Percentiles rank a stretch among this genome's conserved stretches.
phyloP scores from a whole-genome alignment of 2,888 invertebrate genomes.

The Thecocarcelia acutangulata region DNA sequence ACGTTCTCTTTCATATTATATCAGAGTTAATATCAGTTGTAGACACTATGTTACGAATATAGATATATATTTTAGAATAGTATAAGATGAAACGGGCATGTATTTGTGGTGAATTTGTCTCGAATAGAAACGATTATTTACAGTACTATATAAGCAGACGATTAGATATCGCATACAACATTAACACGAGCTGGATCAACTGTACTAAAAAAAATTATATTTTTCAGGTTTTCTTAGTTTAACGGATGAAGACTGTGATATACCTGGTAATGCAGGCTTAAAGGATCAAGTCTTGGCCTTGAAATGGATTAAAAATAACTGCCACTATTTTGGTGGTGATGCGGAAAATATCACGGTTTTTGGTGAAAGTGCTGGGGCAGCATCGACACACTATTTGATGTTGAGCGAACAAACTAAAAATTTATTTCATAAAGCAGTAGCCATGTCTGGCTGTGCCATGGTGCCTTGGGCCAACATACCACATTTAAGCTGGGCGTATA shows the following conservation, averaged over 20 bases:
- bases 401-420: conserved; percentile 82
- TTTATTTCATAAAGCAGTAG: conserved; percentile 79
- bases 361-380: conserved; percentile 83
- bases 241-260: conserved; percentile 81
- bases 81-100: no score
- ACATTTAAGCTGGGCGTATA: conserved; percentile 75
- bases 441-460: conserved; percentile 79
- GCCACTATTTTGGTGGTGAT: conserved; percentile 82
- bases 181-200: no score
- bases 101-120: no score
- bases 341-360: conserved; percentile 82
- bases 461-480: conserved; percentile 79
- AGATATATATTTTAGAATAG: no score
- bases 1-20: no score
- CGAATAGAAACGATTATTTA: no score
- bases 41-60: no score
- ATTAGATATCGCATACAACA: no score
- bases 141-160: no score
- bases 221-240: conserved; percentile 81
- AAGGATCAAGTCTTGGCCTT: conserved; percentile 83
- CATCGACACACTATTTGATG: conserved; percentile 82
- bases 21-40: no score
- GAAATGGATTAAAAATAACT: conserved; percentile 83
- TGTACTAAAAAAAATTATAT: no score
- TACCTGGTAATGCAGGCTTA: conserved; percentile 83